phyloP scores from a whole-genome alignment of 2,888 invertebrate genomes.

The Heliconius sara region DNA sequence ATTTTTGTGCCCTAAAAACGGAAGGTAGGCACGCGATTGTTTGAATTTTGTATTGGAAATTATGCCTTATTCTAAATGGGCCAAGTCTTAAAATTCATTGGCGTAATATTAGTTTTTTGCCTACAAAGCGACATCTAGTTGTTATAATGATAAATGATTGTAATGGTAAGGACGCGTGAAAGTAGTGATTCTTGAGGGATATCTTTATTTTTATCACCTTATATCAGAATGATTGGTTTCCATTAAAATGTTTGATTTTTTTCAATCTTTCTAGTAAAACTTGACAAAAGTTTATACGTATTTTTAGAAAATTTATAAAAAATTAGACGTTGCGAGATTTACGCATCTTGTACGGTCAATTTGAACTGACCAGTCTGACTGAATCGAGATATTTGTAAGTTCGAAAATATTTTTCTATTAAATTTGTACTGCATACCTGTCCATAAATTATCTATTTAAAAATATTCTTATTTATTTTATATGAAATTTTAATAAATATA shows the following conservation, averaged over 20 bases:
- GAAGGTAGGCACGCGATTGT: slow-evolving; percentile 53
- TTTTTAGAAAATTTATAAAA: background rate
- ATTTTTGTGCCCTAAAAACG: slow-evolving; percentile 53
- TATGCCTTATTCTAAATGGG: slow-evolving; percentile 24
- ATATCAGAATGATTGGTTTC: slow-evolving; percentile 43
- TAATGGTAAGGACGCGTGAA: slow-evolving; percentile 47
- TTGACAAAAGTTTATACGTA: background rate
- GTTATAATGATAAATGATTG: slow-evolving; percentile 61
- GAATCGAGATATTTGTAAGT: background rate
- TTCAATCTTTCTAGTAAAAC: slow-evolving; percentile 25
- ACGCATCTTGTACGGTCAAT: background rate
- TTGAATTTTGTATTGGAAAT: slow-evolving; percentile 31
- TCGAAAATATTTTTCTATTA: background rate
- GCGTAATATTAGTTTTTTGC: slow-evolving; percentile 45
- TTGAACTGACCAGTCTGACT: too few relatives aligned
- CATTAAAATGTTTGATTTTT: slow-evolving; percentile 14
- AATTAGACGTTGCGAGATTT: background rate
- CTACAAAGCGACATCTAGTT: slow-evolving; percentile 56
- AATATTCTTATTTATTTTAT: background rate
- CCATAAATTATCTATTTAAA: background rate
- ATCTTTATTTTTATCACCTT: slow-evolving; percentile 48
- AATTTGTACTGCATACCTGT: background rate
- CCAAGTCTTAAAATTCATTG: slow-evolving; percentile 35
- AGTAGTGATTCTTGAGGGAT: slow-evolving; percentile 47
- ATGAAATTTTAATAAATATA: slow-evolving; percentile 17